A percentile compares a stretch with the other conserved stretches of the same genome.
Evolutionary conservation across 2,113 vertebrate species (phyloP).

Genomic region (Tragelaphus strepsiceros): DNA sequence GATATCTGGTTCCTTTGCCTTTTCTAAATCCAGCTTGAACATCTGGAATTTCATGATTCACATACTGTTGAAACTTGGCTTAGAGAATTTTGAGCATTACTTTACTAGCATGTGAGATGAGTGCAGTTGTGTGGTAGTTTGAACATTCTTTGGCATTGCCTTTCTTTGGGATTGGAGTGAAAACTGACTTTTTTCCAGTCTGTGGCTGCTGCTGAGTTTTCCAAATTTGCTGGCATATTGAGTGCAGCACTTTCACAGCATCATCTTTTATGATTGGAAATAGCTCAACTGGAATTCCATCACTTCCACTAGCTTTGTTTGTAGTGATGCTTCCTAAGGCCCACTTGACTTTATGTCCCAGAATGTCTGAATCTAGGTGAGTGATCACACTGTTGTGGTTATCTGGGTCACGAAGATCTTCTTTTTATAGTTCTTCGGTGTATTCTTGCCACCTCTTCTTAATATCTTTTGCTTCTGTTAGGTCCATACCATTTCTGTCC

Average conservation of each 20-base stretch:
- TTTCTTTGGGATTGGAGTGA: not conserved
- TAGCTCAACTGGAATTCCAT: not conserved
- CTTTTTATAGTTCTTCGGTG: not conserved
- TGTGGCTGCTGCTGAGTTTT: not conserved
- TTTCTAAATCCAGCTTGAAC: not conserved
- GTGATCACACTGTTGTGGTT: not conserved
- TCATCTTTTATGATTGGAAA: not conserved
- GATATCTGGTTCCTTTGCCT: not conserved
- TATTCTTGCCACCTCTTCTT: not conserved
- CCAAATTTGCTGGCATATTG: not conserved
- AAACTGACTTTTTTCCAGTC: not conserved
- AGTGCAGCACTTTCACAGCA: not conserved
- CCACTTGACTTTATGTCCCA: not conserved
- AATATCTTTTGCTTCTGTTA: not conserved
- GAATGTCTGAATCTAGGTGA: not conserved
- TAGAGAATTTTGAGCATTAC: not conserved
- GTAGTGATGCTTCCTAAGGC: not conserved
- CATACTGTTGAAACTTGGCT: not conserved
- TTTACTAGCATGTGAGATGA: not conserved
- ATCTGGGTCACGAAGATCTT: not conserved
- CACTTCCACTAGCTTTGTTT: not conserved
- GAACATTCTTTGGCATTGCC: not conserved
- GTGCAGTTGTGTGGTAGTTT: not conserved
- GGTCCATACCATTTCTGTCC: not conserved
- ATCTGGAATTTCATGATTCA: not conserved